A percentile compares a stretch with the other conserved stretches of the same genome.
These are phyloP conservation scores for Chaenogobius annularis DNA, from an alignment of 2,113 vertebrate species.

Conservation along the genomic window DNA sequence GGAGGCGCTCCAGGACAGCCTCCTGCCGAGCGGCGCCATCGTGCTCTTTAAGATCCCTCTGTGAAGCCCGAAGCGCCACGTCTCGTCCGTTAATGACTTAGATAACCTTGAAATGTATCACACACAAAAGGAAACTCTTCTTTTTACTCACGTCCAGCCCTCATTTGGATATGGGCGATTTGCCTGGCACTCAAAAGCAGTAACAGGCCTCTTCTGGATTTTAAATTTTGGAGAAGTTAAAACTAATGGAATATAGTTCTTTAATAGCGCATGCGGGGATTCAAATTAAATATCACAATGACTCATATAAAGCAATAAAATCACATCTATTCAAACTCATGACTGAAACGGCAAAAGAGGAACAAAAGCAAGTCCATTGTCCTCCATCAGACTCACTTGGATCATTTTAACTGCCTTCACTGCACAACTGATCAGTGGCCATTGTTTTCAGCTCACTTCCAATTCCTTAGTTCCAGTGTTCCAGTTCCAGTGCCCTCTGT, in stretches of 20 bases:
- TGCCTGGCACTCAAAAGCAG: conserved; percentile 15
- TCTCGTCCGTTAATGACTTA: conserved; percentile 31
- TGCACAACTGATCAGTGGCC: not conserved
- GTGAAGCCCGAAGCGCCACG: conserved; percentile 24
- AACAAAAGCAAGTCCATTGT: not conserved
- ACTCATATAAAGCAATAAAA: not conserved
- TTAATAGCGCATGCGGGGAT: not conserved
- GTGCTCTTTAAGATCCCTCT: conserved; percentile 44
- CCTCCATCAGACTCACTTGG: not conserved
- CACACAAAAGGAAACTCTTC: conserved; percentile 34
- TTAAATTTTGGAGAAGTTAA: conserved; percentile 25
- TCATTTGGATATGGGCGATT: conserved; percentile 38
- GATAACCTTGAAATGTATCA: conserved; percentile 48
- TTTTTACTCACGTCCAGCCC: conserved; percentile 37
- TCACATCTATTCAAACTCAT: not conserved
- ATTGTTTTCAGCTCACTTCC: not conserved
- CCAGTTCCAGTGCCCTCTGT: not conserved
- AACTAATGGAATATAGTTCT: not conserved
- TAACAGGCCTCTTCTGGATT: conserved; percentile 19
- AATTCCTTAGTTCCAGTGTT: not conserved
- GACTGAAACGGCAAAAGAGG: not conserved
- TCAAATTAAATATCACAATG: not conserved
- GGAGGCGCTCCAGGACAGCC: conserved; percentile 46
- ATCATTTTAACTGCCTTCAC: not conserved
- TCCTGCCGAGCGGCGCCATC: conserved; percentile 39